A percentile compares a stretch with the other conserved stretches of the same genome.
Conservation (phyloP, 2,797 vertebrate species). For the Enteromius radiatus region DNA sequence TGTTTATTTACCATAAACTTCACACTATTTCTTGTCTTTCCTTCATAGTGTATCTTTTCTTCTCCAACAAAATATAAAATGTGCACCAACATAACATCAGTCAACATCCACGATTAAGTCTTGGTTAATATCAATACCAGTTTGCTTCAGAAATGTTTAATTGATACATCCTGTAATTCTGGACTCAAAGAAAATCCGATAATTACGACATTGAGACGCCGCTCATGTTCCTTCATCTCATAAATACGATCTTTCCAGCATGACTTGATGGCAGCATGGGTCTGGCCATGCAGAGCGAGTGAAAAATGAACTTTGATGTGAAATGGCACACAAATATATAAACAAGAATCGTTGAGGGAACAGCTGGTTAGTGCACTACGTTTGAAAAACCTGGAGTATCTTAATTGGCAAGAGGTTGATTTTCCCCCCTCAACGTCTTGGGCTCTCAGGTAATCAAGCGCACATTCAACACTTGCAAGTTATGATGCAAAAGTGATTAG, state of each 20-base stretch:
- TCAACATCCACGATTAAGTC: background rate
- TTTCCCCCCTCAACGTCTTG: background rate
- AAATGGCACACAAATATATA: conserved; percentile 10
- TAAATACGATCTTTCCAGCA: background rate
- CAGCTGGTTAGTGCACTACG: background rate
- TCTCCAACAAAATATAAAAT: background rate
- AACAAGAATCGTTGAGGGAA: background rate
- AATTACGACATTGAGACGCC: background rate
- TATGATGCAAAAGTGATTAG: conserved; percentile 22
- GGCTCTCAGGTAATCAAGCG: conserved; percentile 27
- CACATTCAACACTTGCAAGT: conserved; percentile 23
- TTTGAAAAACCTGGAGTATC: conserved; percentile 12
- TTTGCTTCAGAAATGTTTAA: background rate
- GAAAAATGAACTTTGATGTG: background rate
- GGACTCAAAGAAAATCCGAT: background rate
- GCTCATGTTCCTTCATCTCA: background rate
- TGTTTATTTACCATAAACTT: background rate
- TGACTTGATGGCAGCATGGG: background rate
- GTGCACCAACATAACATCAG: background rate
- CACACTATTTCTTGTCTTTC: background rate
- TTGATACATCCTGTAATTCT: background rate
- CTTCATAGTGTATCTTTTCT: background rate
- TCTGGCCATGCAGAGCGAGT: background rate
- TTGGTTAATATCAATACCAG: background rate
- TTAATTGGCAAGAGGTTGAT: conserved; percentile 25